Evolutionary conservation across 2,113 vertebrate genomes (phyloP), one percentile per base, ranked within the genome.

Genomic region (Apteryx mantelli): DNA sequence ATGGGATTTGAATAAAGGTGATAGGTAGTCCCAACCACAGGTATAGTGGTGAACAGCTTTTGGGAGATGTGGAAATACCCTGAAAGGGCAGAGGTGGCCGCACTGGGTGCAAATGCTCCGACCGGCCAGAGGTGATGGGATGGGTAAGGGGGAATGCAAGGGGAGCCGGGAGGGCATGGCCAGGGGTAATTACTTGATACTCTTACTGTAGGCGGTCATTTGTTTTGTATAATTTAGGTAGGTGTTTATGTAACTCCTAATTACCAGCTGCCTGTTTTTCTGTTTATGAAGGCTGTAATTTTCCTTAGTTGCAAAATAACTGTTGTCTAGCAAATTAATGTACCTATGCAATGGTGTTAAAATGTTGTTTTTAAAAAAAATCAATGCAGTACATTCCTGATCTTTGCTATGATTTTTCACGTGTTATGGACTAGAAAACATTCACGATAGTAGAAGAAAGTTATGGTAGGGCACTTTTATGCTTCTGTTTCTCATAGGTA

Each of bases 161-260:
- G 38, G 76, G 74, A 36, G 36, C 30, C 60, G 38, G 56, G 64
- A 68, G 80, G 71, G 76, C 76, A 73, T 1, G 44, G 71, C 74
- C 68, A 55, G 52, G 48, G 61, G 32, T 75, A 48, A 76, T 83
- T 66, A 25, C 63, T 87, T 48, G 69, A 84, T 95, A 30, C 91
- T 89, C 87, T 66, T 71, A 87, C 61, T 80, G 63, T 85, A 89
- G 89, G 74, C 21, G 6, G 7, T 76, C 15, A 6, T 95, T 92
- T 81, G 64, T 91, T 86, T 70, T 52, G 50, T 86, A 34, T 92
- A 93, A 95, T 83, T 93, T 86, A 76, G 88, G 66, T 85, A 36
- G 82, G 56, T 96, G 84, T 93, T 94, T 82, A 90, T 91, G 84
- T 93, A 94, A 96, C 64, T 83, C 71, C 71, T 96, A 94, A 94